phyloP scores from a whole-genome alignment of 2,888 invertebrate species.

The Chrysotoxum bicinctum region DNA sequence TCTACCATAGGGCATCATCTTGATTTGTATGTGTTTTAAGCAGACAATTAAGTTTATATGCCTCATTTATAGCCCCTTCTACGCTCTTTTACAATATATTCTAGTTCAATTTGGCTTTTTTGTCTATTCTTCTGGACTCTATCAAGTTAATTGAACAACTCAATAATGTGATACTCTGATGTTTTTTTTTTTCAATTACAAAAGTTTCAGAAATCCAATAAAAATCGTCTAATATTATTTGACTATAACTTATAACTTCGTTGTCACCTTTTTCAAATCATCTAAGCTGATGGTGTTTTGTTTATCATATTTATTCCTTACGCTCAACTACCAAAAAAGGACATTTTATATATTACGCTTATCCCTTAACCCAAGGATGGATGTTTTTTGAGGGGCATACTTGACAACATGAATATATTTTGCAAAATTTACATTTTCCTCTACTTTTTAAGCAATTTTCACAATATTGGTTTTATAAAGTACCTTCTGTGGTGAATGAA shows the following conservation, averaged over 20 bases:
- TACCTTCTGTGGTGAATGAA: conserved; percentile 36
- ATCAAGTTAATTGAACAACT: too few relatives aligned
- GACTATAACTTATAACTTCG: conserved; percentile 43
- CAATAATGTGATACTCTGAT: too few relatives aligned
- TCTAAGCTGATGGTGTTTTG: conserved; percentile 16
- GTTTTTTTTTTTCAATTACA: too few relatives aligned
- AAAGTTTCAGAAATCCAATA: not conserved
- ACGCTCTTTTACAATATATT: too few relatives aligned
- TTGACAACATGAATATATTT: conserved; percentile 26
- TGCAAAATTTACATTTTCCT: conserved; percentile 25
- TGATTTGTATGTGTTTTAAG: too few relatives aligned
- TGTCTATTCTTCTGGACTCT: too few relatives aligned
- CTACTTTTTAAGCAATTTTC: conserved; percentile 38
- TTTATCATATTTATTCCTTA: conserved; percentile 4
- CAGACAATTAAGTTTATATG: too few relatives aligned
- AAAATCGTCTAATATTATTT: not conserved
- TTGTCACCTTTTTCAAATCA: conserved; percentile 27
- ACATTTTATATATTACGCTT: not conserved
- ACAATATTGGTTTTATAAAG: conserved; percentile 41
- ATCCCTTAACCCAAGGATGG: not conserved
- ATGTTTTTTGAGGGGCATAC: not conserved
- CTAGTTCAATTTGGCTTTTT: too few relatives aligned
- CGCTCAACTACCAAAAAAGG: not conserved
- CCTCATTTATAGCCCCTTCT: too few relatives aligned
- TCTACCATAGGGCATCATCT: too few relatives aligned